Evolutionary conservation across 2,113 vertebrate species (phyloP).

Genomic region (Stomatorhinus ivindoensis): DNA sequence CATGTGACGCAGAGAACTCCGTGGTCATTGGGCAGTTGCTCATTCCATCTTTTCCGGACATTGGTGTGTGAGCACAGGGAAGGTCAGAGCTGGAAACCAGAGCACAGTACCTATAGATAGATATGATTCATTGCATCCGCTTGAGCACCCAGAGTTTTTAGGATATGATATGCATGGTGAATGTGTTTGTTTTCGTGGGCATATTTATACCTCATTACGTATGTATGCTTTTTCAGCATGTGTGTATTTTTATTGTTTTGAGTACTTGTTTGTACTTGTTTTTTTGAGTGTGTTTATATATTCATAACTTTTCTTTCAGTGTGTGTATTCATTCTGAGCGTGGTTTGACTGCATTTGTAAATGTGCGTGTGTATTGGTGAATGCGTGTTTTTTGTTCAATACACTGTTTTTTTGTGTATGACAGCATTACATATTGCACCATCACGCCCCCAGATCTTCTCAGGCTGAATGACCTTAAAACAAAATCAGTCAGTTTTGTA

Average conservation of each 20-base stretch:
- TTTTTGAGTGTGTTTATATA: background rate
- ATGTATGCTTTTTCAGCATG: slow-evolving; percentile 7
- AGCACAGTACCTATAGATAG: slow-evolving; percentile 48
- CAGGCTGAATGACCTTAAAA: background rate
- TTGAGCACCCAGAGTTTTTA: slow-evolving; percentile 42
- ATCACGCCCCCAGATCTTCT: background rate
- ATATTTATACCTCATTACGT: background rate
- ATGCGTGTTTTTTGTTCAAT: background rate
- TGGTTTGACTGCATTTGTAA: background rate
- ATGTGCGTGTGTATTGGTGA: background rate
- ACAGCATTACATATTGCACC: background rate
- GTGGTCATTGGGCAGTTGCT: background rate
- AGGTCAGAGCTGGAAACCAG: slow-evolving; percentile 49
- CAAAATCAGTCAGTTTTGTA: background rate
- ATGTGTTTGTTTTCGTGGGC: background rate
- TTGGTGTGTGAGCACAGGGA: slow-evolving; percentile 35
- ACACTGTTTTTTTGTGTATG: background rate
- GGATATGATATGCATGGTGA: background rate
- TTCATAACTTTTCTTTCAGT: background rate
- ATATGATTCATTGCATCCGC: slow-evolving; percentile 51
- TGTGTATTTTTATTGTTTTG: background rate
- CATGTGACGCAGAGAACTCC: background rate
- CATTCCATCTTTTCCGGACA: slow-evolving; percentile 12
- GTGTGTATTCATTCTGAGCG: background rate
- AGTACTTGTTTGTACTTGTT: background rate